Evolutionary conservation across 2,113 vertebrate genomes (phyloP).

Genomic region (Varanus komodoensis): DNA sequence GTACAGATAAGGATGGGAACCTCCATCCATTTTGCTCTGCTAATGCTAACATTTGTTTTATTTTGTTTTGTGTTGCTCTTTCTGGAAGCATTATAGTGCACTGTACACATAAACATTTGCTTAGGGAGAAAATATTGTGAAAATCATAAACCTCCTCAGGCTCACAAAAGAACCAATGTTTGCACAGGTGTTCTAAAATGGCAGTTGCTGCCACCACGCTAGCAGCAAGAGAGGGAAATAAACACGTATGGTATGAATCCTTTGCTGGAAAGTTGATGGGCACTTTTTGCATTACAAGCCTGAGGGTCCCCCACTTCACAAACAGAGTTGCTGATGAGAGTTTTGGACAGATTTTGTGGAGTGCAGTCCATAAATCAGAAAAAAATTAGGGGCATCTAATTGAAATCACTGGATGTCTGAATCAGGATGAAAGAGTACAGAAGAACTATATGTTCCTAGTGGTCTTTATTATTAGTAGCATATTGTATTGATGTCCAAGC

Average conservation of each 20-base stretch:
- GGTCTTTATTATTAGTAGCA: too few relatives aligned
- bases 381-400: neutral
- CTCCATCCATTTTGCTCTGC: neutral
- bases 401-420: neutral
- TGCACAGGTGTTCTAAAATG: neutral
- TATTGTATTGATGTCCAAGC: too few relatives aligned
- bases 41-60: conserved; percentile 25
- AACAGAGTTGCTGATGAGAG: neutral
- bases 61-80: conserved; percentile 3
- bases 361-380: neutral
- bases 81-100: neutral
- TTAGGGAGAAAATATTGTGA: conserved; percentile 6
- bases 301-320: neutral
- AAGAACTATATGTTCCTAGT: neutral
- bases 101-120: conserved; percentile 16
- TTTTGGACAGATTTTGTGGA: neutral
- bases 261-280: neutral
- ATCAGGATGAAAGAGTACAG: neutral
- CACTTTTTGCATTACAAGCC: neutral
- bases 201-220: neutral
- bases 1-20: conserved; percentile 16
- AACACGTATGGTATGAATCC: neutral
- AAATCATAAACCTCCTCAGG: neutral
- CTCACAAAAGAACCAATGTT: neutral
- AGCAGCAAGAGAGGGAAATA: too few relatives aligned